These are phyloP conservation scores for Zygaena filipendulae DNA, from an alignment of 2,888 invertebrate genomes.

Conservation along the genomic window DNA sequence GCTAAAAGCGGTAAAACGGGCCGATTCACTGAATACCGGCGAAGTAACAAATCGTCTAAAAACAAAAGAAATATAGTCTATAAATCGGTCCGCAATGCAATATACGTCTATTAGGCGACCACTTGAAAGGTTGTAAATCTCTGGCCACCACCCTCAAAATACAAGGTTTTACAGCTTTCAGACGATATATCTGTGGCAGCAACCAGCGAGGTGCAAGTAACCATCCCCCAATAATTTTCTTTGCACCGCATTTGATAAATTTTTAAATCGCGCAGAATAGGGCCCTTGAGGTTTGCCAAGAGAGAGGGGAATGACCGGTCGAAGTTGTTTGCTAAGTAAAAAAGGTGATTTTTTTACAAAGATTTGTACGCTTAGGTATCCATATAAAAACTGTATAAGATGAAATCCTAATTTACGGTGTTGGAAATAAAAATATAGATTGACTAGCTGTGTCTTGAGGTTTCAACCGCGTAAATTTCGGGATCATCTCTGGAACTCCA, in stretches of 20 bases:
- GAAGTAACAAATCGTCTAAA: conserved; percentile 45
- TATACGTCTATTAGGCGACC: conserved; percentile 61
- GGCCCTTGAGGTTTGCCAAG: conserved; percentile 41
- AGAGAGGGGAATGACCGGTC: no score
- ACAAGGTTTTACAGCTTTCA: conserved; percentile 39
- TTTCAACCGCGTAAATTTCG: no score
- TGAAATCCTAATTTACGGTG: no score
- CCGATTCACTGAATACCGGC: conserved; percentile 27
- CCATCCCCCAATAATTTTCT: conserved; percentile 22
- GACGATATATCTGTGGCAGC: not conserved
- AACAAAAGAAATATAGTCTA: conserved; percentile 59
- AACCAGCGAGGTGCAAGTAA: conserved; percentile 7
- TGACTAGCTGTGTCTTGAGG: no score
- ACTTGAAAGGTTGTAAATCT: conserved; percentile 58
- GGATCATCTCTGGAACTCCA: no score
- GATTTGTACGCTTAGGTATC: no score
- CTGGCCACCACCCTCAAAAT: conserved; percentile 40
- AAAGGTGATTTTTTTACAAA: no score
- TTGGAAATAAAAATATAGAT: no score
- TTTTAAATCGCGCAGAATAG: conserved; percentile 44
- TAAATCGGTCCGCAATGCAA: conserved; percentile 57
- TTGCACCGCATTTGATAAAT: conserved; percentile 45
- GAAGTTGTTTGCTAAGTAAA: no score
- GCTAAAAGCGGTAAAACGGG: conserved; percentile 31
- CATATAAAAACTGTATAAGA: no score